Base-by-base conservation (phyloP, 2,113 vertebrate genomes). In the Xyrauchen texanus region DNA sequence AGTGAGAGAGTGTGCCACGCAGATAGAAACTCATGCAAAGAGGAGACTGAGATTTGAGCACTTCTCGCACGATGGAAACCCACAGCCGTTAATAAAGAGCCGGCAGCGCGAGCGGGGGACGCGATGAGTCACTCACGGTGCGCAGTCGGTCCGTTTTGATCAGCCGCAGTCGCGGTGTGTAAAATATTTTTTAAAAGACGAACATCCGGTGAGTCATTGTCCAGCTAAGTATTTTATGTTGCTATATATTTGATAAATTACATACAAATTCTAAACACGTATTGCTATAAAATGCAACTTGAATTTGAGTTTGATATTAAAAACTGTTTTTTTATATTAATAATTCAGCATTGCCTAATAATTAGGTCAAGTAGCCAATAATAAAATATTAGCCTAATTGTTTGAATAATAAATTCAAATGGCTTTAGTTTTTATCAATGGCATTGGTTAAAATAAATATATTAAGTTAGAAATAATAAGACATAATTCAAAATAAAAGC, bases 171-270 rank as follows among this genome's bases (percentile, higher is more conserved):
- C 53, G 70, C 55, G 66, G 57, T 75, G 64, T 69, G 42, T 65
- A 64, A 78, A 81, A 77, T 74, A 76, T 70, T 72, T 78, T 16
- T 52, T 1, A 66, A 65, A 73, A 49, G 68, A 81, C 55, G 63
- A 81, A 68, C 55, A 58, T 70, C 68, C 76, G 64, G 60, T 84
- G 79, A 84, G 76, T 84, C 83, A 84, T 34, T 7, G 64, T 71
- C 8, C 51, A 74, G n/a, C 15, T 13, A 63, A 62, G 58, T 13
- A 46, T 63, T 58, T 21, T 57, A 42, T 3, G 71, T 34, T 61
- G n/a, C 71, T 49, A 51, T 62, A 62, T 13, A 63, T 63, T 62
- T 1, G 15, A 2, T 9, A 70, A 10, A 34, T 10, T 49, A 6
- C 1, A 21, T 47, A 21, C 11, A 72, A 46, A 46, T 21, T 6